Base-by-base conservation (phyloP, 2,797 vertebrate genomes). In the Spinibarbus caldwelli region DNA sequence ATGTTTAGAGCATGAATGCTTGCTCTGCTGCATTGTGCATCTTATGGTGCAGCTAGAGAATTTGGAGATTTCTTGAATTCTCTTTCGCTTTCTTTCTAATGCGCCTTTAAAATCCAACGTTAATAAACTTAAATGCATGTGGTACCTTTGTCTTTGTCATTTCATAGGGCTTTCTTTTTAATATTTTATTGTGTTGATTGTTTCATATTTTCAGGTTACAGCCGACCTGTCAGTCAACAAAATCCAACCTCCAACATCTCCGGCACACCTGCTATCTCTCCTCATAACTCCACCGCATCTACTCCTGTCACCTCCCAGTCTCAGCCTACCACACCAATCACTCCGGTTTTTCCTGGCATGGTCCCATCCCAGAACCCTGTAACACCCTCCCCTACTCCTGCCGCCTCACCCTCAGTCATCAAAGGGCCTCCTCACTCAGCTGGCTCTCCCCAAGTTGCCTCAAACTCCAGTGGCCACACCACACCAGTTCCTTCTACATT, bases 291-390 rank as follows among this genome's bases (percentile, higher is more conserved):
- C 88, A 97, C 95, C 0, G 95, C 97, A 87, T 94, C 97, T 45
- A 97, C 96, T 49, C 94, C 96, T 5, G 94, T 89, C 86, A 90
- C 94, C 49, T 91, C 95, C 82, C 97, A 97, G 89, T 94, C 94
- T 23, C 93, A 95, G 86, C 93, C 96, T 62, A 93, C 96, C 1
- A 90, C 95, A 79, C 96, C 95, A 73, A 94, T 95, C 90, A 90
- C 96, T 79, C 93, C 98, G 0, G 92, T 96, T 82, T 98, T 98
- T 87, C 96, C 97, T 36, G 96, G 97, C 86, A 96, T 98, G 89
- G 94, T 97, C 78, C 95, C 96, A 85, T 90, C 95, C 76, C 90
- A 96, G 85, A 93, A 94, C 47, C 92, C 94, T 0, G 75, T 93
- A 19, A 91, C 91, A 4, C 87, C 83, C 34, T 94, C 95, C 73